Evolutionary conservation across 2,113 vertebrate species (phyloP), one percentile per base, ranked within the genome.

Genomic region (Sceloporus tristichus): DNA sequence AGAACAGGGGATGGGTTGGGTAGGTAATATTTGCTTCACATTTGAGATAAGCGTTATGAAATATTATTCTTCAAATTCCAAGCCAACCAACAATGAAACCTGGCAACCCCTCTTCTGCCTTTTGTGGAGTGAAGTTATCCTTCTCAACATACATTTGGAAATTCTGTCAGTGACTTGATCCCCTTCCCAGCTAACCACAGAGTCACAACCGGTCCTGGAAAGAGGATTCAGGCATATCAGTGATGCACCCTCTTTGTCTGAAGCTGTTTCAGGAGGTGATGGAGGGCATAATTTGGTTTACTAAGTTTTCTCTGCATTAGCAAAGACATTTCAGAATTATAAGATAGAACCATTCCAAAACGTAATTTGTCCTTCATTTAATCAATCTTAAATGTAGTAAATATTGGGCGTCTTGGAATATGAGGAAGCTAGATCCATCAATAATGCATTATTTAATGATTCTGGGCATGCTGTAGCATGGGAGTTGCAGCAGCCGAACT

Each of bases 401-500:
- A 40, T 4, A 16, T 16, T 62, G 54, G 11, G 38, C 53, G 16
- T 23, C n/a, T 42, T 56, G 4, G 76, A 79, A 27, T 23, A 87
- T 16, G n/a, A 10, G 9, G 21, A 40, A 65, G 71, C 62, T 81
- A 70, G 68, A 34, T 74, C 73, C 81, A 56, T 9, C 4, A 42
- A 53, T 9, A 2, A n/a, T 14, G 13, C 6, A 79, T 59, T 0
- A 0, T 1, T 7, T 42, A 13, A 65, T 27, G 1, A 2, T 40
- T 81, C 18, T 2, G 18, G 0, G 6, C 66, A 68, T 5, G 8
- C 34, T n/a, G 66, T 82, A 14, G 3, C 68, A 18, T 48, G 25
- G 40, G 56, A 77, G 16, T 65, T 66, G n/a, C 8, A 59, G 21
- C 38, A 79, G 29, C 53, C 56, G 21, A 86, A 79, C 38, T 59